Percentiles rank a stretch among this genome's conserved stretches.
Conservation (phyloP, 1,140 invertebrate genomes). For the Trichonephila inaurata region DNA sequence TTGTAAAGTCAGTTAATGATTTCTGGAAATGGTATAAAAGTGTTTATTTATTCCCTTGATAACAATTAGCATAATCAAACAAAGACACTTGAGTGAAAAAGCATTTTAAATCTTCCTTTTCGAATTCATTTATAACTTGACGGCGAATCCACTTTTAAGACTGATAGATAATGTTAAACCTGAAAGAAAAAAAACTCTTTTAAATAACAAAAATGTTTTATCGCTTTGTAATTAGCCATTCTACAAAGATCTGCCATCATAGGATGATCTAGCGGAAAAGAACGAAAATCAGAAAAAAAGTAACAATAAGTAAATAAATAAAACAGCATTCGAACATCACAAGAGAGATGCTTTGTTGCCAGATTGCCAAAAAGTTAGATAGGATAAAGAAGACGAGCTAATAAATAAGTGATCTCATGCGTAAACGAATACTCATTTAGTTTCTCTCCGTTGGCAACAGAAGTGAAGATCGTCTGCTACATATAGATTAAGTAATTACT, state of each 20-base stretch:
- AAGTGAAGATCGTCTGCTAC: slow-evolving; percentile 18
- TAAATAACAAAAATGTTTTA: slow-evolving; percentile 31
- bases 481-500: slow-evolving; percentile 69
- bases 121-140: background rate
- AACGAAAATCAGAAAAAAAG: slow-evolving; percentile 3
- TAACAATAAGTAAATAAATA: background rate
- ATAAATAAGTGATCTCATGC: slow-evolving; percentile 66
- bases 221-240: slow-evolving; percentile 56
- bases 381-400: slow-evolving; percentile 31
- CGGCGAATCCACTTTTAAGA: background rate
- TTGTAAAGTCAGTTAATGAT: background rate
- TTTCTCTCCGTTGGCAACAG: slow-evolving; percentile 33
- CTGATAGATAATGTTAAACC: background rate
- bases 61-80: slow-evolving; percentile 11
- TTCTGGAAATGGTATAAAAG: background rate
- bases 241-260: background rate
- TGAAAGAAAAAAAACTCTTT: background rate
- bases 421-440: slow-evolving; percentile 56
- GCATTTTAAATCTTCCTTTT: slow-evolving; percentile 19
- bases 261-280: background rate
- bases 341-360: slow-evolving; percentile 22
- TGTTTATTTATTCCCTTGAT: background rate
- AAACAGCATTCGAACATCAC: background rate
- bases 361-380: slow-evolving; percentile 52
- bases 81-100: background rate